These are phyloP conservation scores for Brachionus manjavacas DNA, from an alignment of 1,140 invertebrate genomes.

Conservation along the genomic window DNA sequence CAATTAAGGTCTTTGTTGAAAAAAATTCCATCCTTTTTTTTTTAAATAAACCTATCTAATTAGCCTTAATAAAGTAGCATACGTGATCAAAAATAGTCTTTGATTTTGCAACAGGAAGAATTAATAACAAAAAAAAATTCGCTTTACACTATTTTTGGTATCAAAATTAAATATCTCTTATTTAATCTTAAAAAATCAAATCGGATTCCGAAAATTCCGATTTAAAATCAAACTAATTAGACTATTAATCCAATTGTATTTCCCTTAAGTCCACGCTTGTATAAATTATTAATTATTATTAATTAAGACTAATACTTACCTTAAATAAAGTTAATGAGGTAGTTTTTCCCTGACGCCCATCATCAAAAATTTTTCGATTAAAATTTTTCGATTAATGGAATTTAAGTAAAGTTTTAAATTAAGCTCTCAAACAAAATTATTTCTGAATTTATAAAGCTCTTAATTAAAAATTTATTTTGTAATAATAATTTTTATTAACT, in stretches of 20 bases:
- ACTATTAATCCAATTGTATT: not conserved
- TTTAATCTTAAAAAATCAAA: not conserved
- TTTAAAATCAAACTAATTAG: not conserved
- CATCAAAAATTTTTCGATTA: not conserved
- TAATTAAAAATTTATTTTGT: not conserved
- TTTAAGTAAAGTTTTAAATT: not conserved
- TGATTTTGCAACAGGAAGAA: not conserved
- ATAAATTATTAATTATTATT: not conserved
- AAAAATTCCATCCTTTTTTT: not conserved
- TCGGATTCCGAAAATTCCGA: not conserved
- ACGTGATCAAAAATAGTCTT: not conserved
- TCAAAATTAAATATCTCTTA: not conserved
- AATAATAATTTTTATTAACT: not conserved
- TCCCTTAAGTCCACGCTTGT: not conserved
- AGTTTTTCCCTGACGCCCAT: not conserved
- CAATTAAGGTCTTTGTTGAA: not conserved
- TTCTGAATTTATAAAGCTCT: not conserved
- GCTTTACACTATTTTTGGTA: not conserved
- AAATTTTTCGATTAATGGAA: not conserved
- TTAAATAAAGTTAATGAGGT: not conserved
- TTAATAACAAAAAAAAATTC: not conserved
- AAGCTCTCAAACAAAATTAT: not conserved
- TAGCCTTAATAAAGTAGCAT: not conserved
- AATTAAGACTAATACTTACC: not conserved
- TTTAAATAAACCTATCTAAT: not conserved